A percentile compares a stretch with the other conserved stretches of the same genome.
Evolutionary conservation across 2,888 invertebrate species (phyloP).

Genomic region (Diaperis boleti): DNA sequence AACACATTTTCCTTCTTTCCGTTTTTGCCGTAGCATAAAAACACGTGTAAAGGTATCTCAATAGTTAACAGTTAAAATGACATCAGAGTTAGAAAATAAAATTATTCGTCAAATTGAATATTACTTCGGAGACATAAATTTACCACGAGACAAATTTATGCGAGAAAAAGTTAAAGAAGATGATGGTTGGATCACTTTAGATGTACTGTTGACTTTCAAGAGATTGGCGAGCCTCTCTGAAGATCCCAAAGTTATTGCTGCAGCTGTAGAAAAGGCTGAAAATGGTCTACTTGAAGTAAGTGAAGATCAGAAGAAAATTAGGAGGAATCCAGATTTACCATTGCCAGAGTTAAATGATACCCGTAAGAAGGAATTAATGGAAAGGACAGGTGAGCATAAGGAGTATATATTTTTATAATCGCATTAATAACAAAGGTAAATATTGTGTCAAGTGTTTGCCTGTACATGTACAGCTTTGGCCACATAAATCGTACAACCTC

Average conservation of each 20-base stretch:
- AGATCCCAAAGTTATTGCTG: slow-evolving; percentile 78
- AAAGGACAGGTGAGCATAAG: slow-evolving; percentile 71
- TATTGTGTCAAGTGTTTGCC: too few relatives aligned
- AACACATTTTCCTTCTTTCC: too few relatives aligned
- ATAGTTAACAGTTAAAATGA: slow-evolving; percentile 7
- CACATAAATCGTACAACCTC: too few relatives aligned
- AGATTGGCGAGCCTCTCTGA: slow-evolving; percentile 79
- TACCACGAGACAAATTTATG: slow-evolving; percentile 94
- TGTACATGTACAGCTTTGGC: too few relatives aligned
- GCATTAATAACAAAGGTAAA: too few relatives aligned
- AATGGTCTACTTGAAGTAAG: slow-evolving; percentile 79
- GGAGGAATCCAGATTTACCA: slow-evolving; percentile 79
- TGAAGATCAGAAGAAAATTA: slow-evolving; percentile 72
- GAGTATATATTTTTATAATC: too few relatives aligned
- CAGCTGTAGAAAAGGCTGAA: slow-evolving; percentile 81
- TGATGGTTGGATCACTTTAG: slow-evolving; percentile 92
- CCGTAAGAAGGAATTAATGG: slow-evolving; percentile 80
- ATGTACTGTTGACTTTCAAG: slow-evolving; percentile 89
- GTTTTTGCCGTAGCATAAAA: too few relatives aligned
- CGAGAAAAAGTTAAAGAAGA: slow-evolving; percentile 85
- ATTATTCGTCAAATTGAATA: slow-evolving; percentile 79
- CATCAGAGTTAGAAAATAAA: slow-evolving; percentile 67
- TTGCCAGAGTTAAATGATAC: slow-evolving; percentile 90
- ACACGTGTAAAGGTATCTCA: slow-evolving; percentile 11
- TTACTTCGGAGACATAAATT: slow-evolving; percentile 88